Base-by-base conservation (phyloP, 2,113 vertebrate species). In the Heptranchias perlo region DNA sequence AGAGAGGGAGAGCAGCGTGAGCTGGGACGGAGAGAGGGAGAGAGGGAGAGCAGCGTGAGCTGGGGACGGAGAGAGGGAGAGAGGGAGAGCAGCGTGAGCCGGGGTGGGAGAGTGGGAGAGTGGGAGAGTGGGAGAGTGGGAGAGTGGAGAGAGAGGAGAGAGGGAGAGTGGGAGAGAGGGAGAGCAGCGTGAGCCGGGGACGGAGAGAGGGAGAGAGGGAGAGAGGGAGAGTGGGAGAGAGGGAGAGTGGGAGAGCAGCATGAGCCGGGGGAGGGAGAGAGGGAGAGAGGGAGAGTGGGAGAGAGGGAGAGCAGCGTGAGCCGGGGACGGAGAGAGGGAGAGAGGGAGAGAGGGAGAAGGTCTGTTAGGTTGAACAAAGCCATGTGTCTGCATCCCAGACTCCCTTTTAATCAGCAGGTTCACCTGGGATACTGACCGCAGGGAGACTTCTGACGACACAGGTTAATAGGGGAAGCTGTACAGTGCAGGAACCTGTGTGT, bases 1-100 rank as follows among this genome's bases (percentile, higher is more conserved):
- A 94, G 61, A 7, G 96, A 96, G 49, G 87, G 8, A 35, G 11
- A 6, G 35, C 2, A 13, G 4, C 5, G 14, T 0, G 76, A 14
- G 7, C 7, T 97, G 96, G 91, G 96, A 89, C 97, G 97, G 31
- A 96, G 96, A 96, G 69, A 97, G 64, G 96, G 96, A 11, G 0
- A 96, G 0, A 35, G 35, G 7, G 76, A 39, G 35, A 3, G 76
- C 0, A 0, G 47, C 96, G 35, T 0, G 96, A 82, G 44, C 96
- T 28, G 18, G 95, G 3, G 21, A 96, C 39, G 69, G 94, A 76
- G 87, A 47, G 10, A n/a, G 1, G 95, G 96, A 94, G 61, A 7
- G 96, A 96, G 49, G 87, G 8, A 35, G 11, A 6, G 35, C 2
- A 13, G 4, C 5, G 14, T 0, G 76, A 14, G 7, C 7, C 97